Percentiles rank a stretch among this genome's conserved stretches.
Evolutionary conservation across 2,113 vertebrate genomes (phyloP).

Genomic region (Acanthochromis polyacanthus): DNA sequence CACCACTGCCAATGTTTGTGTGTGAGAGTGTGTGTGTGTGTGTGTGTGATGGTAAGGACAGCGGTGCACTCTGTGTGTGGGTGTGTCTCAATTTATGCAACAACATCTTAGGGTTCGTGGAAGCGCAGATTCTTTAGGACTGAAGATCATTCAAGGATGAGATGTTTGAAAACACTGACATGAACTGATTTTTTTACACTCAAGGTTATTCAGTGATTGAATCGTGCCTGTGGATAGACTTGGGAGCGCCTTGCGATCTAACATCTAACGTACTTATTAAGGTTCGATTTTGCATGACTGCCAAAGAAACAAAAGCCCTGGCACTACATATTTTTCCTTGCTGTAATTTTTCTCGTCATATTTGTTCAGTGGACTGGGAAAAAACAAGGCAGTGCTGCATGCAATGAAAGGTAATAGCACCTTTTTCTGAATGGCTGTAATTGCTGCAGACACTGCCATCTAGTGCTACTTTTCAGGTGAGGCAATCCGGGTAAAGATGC

Average conservation of each 20-base stretch:
- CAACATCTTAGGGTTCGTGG: conserved; percentile 61
- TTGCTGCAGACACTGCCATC: conserved; percentile 70
- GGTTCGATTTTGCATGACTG: neutral
- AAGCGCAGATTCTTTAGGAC: conserved; percentile 33
- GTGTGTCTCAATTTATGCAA: conserved; percentile 79
- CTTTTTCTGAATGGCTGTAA: conserved; percentile 57
- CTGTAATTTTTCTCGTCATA: conserved; percentile 51
- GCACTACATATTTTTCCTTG: conserved; percentile 21
- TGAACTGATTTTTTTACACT: conserved; percentile 2
- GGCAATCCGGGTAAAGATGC: neutral
- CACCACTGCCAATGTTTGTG: conserved; percentile 39
- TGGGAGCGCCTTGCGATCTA: neutral
- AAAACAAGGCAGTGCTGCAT: conserved; percentile 46
- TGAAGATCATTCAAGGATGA: conserved; percentile 31
- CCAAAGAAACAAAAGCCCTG: conserved; percentile 1
- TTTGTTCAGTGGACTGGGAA: conserved; percentile 16
- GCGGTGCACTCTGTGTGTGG: conserved; percentile 67
- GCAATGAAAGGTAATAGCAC: conserved; percentile 47
- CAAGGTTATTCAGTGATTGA: conserved; percentile 39
- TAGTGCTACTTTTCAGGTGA: conserved; percentile 42
- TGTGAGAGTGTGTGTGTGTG: conserved; percentile 22
- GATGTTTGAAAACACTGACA: conserved; percentile 26
- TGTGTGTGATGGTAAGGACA: conserved; percentile 33
- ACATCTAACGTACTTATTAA: neutral
- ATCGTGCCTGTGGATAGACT: conserved; percentile 2